Evolutionary conservation across 2,797 vertebrate species (phyloP).

Genomic region (Setipinna tenuifilis): DNA sequence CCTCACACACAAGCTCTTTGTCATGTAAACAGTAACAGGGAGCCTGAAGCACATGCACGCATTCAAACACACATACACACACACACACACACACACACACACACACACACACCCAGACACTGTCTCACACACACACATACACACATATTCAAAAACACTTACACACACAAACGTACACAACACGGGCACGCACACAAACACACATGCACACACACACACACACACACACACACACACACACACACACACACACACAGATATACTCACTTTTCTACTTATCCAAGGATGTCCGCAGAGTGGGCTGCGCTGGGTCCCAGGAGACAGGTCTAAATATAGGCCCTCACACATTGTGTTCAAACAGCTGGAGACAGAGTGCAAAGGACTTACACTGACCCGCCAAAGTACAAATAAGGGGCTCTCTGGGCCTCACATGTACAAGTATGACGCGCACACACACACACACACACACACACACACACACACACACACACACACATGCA

Average conservation of each 20-base stretch:
- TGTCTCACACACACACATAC: background rate
- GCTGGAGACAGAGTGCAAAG: background rate
- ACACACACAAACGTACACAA: background rate
- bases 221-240: background rate
- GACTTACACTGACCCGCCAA: background rate
- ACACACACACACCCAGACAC: background rate
- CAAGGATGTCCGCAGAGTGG: background rate
- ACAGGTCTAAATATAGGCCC: background rate
- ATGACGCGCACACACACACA: background rate
- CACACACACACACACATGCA: background rate
- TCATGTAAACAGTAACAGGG: background rate
- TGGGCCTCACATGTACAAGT: background rate
- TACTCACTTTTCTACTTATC: background rate
- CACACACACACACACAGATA: conserved; percentile 1
- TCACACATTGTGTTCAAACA: background rate
- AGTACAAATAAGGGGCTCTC: background rate
- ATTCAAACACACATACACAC: background rate
- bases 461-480: background rate
- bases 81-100: background rate
- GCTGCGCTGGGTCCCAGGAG: background rate
- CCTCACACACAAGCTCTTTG: conserved; percentile 1
- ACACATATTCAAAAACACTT: background rate
- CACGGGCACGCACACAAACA: background rate
- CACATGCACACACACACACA: background rate
- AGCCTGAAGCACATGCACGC: background rate